Base-by-base conservation (phyloP, 2,888 invertebrate genomes). In the Drosophila pseudotalamancana region DNA sequence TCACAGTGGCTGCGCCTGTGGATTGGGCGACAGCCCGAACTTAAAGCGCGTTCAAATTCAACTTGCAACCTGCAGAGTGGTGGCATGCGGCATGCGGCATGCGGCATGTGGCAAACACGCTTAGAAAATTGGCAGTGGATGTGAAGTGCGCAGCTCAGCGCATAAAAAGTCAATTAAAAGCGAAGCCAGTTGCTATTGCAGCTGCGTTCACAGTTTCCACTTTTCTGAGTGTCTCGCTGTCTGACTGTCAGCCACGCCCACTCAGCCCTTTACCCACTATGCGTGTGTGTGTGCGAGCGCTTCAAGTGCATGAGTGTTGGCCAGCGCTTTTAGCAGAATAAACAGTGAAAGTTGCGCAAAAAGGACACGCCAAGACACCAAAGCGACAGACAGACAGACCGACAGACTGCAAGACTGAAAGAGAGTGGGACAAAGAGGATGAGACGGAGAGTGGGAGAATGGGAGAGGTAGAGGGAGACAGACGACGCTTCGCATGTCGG, bases 121-220 rank as follows among this genome's bases (percentile, higher is more conserved):
- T 50, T 68, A 48, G 53, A 29, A 27, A 69, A 69, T 54, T 69
- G 72, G 69, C 72, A 77, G 77, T 63, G 66, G 66, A 70, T 71
- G 67, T 74, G 81, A 61, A 72, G 82, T 76, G 76, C 72, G 65
- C 71, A 70, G 72, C 70, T 72, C 70, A 70, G 57, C 72, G 79
- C 88, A 87, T 87, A 87, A 86, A 87, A 87, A 87, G 87, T 88
- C 87, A 88, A 88, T 87, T 87, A 88, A 88, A 87, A 85, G 72
- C 53, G 72, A 63, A 69, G 65, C 71, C 68, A 73, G 73, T 76
- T 73, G 77, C 72, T 72, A 64, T 86, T 86, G 56, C 80, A 80
- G 80, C 80, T 86, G 77, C 64, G 66, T 51, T 86, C 57, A n/a
- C n/a, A 51, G 79, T 82, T 79, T 67, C 29, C 40, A 66, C 73